Conservation (phyloP, 35 echinoderm and acorn worm genomes). For the Nesometra sesokonis region DNA sequence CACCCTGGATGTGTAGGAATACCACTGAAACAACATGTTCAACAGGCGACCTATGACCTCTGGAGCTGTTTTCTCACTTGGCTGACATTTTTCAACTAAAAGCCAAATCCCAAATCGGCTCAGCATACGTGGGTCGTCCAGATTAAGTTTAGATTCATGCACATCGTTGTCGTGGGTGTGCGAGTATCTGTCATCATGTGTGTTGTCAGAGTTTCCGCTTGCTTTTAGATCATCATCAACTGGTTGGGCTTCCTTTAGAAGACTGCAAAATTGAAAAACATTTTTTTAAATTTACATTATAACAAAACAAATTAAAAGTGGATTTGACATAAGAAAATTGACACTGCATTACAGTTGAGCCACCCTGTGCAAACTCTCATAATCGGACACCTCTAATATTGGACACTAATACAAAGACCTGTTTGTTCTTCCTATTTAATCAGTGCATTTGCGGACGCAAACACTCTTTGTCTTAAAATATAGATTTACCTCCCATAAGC, state of each 20-base stretch:
- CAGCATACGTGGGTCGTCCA: conserved; percentile 50
- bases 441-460: too few relatives aligned
- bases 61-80: conserved; percentile 53
- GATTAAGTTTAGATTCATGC: conserved; percentile 26
- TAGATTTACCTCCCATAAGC: too few relatives aligned
- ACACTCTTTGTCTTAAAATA: too few relatives aligned
- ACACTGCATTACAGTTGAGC: too few relatives aligned
- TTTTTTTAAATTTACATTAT: too few relatives aligned
- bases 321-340: too few relatives aligned
- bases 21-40: conserved; percentile 99
- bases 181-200: neutral
- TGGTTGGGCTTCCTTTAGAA: conserved; percentile 68
- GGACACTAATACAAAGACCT: too few relatives aligned
- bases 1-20: conserved; percentile 47
- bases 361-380: too few relatives aligned
- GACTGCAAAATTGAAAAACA: neutral
- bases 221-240: neutral
- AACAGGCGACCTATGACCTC: conserved; percentile 86
- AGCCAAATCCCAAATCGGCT: conserved; percentile 89
- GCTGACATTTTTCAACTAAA: conserved; percentile 94
- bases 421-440: too few relatives aligned
- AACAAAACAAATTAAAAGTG: too few relatives aligned
- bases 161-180: conserved; percentile 57
- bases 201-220: neutral
- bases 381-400: too few relatives aligned